Conservation (phyloP, 1,140 invertebrate species). For the Microplitis mediator region DNA sequence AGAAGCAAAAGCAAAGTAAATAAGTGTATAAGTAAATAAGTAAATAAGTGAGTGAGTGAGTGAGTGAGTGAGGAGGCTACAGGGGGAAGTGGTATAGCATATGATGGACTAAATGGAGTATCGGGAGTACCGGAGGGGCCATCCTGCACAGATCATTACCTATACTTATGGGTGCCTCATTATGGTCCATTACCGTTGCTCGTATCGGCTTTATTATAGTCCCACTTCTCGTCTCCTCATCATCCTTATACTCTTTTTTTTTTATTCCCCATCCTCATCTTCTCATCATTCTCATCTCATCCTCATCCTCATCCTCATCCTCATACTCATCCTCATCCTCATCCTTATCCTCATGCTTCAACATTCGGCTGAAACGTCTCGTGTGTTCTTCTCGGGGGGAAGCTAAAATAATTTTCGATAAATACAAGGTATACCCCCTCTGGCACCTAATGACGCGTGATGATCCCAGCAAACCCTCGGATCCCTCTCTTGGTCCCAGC, state of each 20-base stretch:
- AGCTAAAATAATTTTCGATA: conserved; percentile 53
- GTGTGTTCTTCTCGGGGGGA: background rate
- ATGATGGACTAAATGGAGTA: conserved; percentile 43
- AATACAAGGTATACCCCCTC: conserved; percentile 35
- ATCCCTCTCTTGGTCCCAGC: conserved; percentile 35
- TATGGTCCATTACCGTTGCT: conserved; percentile 59
- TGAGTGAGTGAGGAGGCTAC: conserved; percentile 18
- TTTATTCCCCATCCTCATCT: conserved; percentile 17
- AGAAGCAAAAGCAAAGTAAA: conserved; percentile 35
- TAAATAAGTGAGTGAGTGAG: conserved; percentile 42
- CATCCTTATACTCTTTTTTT: conserved; percentile 21
- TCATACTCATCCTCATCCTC: conserved; percentile 23
- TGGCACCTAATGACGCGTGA: conserved; percentile 27
- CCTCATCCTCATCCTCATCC: conserved; percentile 21
- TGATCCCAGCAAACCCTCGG: background rate
- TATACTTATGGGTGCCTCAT: conserved; percentile 56
- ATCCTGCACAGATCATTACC: conserved; percentile 51
- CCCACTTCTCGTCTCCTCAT: conserved; percentile 25
- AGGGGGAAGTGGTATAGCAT: conserved; percentile 38
- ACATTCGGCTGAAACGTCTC: background rate
- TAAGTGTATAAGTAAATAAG: conserved; percentile 50
- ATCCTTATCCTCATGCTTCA: background rate
- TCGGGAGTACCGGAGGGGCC: conserved; percentile 30
- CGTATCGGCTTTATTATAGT: conserved; percentile 58
- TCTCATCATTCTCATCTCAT: conserved; percentile 17